A percentile compares a stretch with the other conserved stretches of the same genome.
Conservation (phyloP, 2,888 invertebrate species). For the Plemyria rubiginata region DNA sequence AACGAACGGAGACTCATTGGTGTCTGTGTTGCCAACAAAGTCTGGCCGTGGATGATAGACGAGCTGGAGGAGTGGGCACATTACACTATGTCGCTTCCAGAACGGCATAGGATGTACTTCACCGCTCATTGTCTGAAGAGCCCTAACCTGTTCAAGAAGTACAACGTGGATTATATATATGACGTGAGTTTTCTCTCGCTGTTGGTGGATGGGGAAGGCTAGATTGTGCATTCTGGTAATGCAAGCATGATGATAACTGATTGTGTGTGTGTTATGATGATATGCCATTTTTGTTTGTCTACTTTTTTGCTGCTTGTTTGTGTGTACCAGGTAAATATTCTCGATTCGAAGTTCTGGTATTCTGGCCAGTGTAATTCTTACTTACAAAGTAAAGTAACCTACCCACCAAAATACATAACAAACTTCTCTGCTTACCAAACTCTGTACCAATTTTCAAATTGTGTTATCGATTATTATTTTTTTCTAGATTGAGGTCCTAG, state of each 20-base stretch:
- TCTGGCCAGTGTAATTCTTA: no score
- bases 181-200: constrained; percentile 63
- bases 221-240: no score
- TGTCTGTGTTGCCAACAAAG: constrained; percentile 73
- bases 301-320: no score
- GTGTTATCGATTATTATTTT: no score
- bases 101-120: constrained; percentile 78
- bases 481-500: constrained; percentile 75
- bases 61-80: constrained; percentile 83
- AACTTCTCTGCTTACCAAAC: neutral
- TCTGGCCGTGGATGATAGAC: constrained; percentile 79
- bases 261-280: no score
- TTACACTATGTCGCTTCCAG: constrained; percentile 63
- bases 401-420: no score
- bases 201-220: no score
- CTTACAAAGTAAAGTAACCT: no score
- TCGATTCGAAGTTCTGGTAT: no score
- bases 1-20: constrained; percentile 74
- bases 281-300: no score
- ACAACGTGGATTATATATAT: constrained; percentile 74
- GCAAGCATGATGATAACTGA: no score
- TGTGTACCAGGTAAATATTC: no score
- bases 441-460: neutral
- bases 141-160: constrained; percentile 76
- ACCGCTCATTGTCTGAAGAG: constrained; percentile 76